Conservation (phyloP, 2,888 invertebrate genomes). For the Cataglyphis livida region DNA sequence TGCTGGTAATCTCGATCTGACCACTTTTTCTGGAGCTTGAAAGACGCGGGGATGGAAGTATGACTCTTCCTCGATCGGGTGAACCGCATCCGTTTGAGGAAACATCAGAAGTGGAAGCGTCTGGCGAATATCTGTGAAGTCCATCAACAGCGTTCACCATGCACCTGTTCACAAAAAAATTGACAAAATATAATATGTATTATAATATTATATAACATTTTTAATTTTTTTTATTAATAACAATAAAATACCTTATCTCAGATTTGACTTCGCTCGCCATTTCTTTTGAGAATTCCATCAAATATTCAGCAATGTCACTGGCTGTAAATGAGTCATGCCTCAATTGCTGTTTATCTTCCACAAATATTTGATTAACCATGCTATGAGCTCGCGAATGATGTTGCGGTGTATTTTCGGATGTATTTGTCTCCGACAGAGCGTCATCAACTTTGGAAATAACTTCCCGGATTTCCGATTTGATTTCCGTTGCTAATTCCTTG, state of each 20-base stretch:
- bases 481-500: conserved; percentile 92
- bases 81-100: conserved; percentile 82
- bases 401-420: conserved; percentile 86
- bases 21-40: conserved; percentile 66
- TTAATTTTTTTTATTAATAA: neutral
- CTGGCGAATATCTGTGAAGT: conserved; percentile 85
- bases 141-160: conserved; percentile 89
- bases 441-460: conserved; percentile 93
- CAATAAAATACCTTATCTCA: conserved; percentile 88
- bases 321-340: conserved; percentile 90
- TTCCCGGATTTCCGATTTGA: conserved; percentile 93
- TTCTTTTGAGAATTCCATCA: conserved; percentile 92
- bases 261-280: conserved; percentile 93
- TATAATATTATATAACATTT: neutral
- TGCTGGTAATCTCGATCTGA: conserved; percentile 71
- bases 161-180: conserved; percentile 73
- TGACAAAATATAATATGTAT: neutral
- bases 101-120: conserved; percentile 77
- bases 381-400: conserved; percentile 76
- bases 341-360: conserved; percentile 81
- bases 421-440: conserved; percentile 90
- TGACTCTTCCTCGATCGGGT: conserved; percentile 79
- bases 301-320: conserved; percentile 91
- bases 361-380: conserved; percentile 53
- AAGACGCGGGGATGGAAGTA: conserved; percentile 65